A percentile compares a stretch with the other conserved stretches of the same genome.
Evolutionary conservation across 1,140 invertebrate genomes (phyloP).

Genomic region (Eriocheir sinensis): DNA sequence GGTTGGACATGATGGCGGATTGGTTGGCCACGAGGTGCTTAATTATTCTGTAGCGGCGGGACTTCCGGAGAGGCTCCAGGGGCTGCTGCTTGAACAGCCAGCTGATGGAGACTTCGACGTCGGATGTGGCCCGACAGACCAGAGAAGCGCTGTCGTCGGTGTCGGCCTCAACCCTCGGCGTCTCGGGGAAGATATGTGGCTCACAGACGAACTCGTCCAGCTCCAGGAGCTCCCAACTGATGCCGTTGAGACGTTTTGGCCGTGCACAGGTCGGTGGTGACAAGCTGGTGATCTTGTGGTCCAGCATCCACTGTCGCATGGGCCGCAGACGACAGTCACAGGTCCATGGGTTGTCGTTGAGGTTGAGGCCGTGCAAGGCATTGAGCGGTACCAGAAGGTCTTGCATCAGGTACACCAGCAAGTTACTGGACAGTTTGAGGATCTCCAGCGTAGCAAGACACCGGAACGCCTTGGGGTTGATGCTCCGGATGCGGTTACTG

Average conservation of each 20-base stretch:
- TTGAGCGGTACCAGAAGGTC: conserved; percentile 86
- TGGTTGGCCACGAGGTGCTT: conserved; percentile 71
- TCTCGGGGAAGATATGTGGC: conserved; percentile 82
- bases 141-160: conserved; percentile 88
- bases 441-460: conserved; percentile 88
- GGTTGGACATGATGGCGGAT: conserved; percentile 81
- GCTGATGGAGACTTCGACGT: conserved; percentile 86
- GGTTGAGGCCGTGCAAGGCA: conserved; percentile 88
- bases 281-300: conserved; percentile 87
- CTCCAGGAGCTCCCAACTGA: conserved; percentile 88
- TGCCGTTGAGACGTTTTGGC: conserved; percentile 85
- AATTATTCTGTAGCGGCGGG: conserved; percentile 66
- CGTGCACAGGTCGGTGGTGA: conserved; percentile 87
- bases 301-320: conserved; percentile 89
- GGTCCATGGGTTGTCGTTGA: conserved; percentile 91
- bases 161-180: conserved; percentile 79
- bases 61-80: conserved; percentile 82
- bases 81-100: conserved; percentile 84
- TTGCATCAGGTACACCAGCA: conserved; percentile 85
- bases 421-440: conserved; percentile 90
- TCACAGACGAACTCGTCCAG: conserved; percentile 91
- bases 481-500: conserved; percentile 86
- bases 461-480: conserved; percentile 88
- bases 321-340: conserved; percentile 89
- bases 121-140: conserved; percentile 87